A percentile compares a stretch with the other conserved stretches of the same genome.
These are phyloP conservation scores for Euzophera pinguis DNA, from an alignment of 2,888 invertebrate genomes.

Conservation along the genomic window DNA sequence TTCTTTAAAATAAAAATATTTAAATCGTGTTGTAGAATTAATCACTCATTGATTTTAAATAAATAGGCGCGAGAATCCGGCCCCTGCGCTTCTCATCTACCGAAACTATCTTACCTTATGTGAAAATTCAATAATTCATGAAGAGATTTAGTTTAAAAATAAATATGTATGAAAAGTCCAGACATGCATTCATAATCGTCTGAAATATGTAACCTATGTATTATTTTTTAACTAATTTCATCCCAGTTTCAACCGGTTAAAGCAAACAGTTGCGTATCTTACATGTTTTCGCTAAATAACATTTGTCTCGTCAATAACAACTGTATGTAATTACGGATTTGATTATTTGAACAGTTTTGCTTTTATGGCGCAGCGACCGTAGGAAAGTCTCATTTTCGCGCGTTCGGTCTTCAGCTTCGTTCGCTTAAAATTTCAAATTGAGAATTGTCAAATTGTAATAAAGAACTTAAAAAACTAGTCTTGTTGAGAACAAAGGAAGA, in stretches of 20 bases:
- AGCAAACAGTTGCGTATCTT: background rate
- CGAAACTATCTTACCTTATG: too few species aligned
- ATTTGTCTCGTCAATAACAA: slow-evolving; percentile 7
- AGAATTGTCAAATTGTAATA: background rate
- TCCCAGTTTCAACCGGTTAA: background rate
- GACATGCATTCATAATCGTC: background rate
- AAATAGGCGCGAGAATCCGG: too few species aligned
- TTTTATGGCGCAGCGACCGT: slow-evolving; percentile 1
- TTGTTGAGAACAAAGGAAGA: background rate
- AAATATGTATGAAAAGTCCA: too few species aligned
- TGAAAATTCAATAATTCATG: too few species aligned
- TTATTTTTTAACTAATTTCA: too few species aligned
- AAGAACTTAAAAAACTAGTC: background rate
- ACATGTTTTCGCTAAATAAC: slow-evolving; percentile 4
- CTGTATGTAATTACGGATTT: slow-evolving; percentile 1
- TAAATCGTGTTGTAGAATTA: too few species aligned
- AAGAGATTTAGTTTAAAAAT: too few species aligned
- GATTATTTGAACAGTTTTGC: slow-evolving; percentile 1
- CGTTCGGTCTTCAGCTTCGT: background rate
- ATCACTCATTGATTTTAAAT: too few species aligned
- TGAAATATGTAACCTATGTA: too few species aligned
- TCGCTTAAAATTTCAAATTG: background rate
- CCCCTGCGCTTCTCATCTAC: too few species aligned
- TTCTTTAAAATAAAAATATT: too few species aligned
- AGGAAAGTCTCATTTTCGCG: background rate